These are phyloP conservation scores for Elysia crispata DNA, from an alignment of 2,888 invertebrate species.

Conservation along the genomic window DNA sequence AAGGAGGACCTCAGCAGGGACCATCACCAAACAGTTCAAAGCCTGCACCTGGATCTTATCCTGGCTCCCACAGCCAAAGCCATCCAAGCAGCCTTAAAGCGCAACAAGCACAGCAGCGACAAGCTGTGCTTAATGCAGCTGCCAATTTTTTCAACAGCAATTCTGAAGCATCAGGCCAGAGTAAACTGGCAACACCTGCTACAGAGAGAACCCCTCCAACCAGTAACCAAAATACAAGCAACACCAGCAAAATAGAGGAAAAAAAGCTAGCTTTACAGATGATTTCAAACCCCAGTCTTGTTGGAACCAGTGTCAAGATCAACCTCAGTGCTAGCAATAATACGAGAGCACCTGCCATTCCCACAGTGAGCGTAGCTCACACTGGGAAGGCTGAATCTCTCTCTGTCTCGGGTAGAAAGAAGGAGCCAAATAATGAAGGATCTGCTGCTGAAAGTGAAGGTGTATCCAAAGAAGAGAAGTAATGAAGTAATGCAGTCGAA, in stretches of 20 bases:
- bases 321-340: slow-evolving; percentile 43
- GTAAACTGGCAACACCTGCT: background rate
- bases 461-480: no score
- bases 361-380: slow-evolving; percentile 25
- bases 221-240: slow-evolving; percentile 4
- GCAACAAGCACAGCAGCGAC: slow-evolving; percentile 70
- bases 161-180: background rate
- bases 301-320: slow-evolving; percentile 45
- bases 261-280: slow-evolving; percentile 46
- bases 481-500: no score
- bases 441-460: no score
- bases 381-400: background rate
- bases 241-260: slow-evolving; percentile 21
- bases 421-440: no score
- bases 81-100: slow-evolving; percentile 52
- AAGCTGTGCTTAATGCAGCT: slow-evolving; percentile 71
- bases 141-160: slow-evolving; percentile 72
- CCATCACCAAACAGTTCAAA: background rate
- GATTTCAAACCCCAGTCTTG: slow-evolving; percentile 47
- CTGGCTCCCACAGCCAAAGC: slow-evolving; percentile 10
- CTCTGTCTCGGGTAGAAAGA: background rate
- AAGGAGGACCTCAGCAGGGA: background rate
- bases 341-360: slow-evolving; percentile 53
- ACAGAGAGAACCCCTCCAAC: slow-evolving; percentile 6
- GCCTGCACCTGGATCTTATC: slow-evolving; percentile 43